Conservation (phyloP, 2,888 invertebrate species). For the Lottia gigantea region DNA sequence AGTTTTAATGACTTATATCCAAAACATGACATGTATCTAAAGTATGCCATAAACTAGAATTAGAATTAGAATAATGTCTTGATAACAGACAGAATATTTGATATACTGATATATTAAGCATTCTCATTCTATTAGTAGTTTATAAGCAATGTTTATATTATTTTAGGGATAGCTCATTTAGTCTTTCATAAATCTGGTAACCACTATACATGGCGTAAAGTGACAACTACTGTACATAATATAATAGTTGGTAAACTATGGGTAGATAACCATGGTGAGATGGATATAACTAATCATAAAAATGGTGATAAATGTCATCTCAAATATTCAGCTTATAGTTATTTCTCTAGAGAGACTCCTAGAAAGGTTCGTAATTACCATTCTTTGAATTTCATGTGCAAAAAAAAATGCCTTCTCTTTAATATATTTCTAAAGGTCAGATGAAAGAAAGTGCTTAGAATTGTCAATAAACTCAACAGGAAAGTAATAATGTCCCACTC, state of each 20-base stretch:
- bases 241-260: conserved; percentile 99
- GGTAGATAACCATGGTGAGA: conserved; percentile 99
- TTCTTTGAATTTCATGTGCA: too few relatives aligned
- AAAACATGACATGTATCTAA: too few relatives aligned
- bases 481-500: too few relatives aligned
- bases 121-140: background rate
- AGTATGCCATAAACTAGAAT: too few relatives aligned
- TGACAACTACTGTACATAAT: conserved; percentile 98
- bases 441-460: too few relatives aligned
- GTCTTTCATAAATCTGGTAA: conserved; percentile 73
- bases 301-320: conserved; percentile 94
- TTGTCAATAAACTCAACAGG: too few relatives aligned
- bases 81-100: too few relatives aligned
- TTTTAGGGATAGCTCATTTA: conserved; percentile 73
- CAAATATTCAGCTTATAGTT: conserved; percentile 97
- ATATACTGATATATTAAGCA: too few relatives aligned
- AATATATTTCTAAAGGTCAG: too few relatives aligned
- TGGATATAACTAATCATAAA: conserved; percentile 93
- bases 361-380: conserved; percentile 69
- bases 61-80: too few relatives aligned
- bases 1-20: too few relatives aligned
- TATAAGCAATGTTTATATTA: conserved; percentile 8
- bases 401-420: too few relatives aligned
- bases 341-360: conserved; percentile 96
- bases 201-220: conserved; percentile 97